These are phyloP conservation scores for Drosophila bocqueti DNA, from an alignment of 1,140 invertebrate species.

Conservation along the genomic window DNA sequence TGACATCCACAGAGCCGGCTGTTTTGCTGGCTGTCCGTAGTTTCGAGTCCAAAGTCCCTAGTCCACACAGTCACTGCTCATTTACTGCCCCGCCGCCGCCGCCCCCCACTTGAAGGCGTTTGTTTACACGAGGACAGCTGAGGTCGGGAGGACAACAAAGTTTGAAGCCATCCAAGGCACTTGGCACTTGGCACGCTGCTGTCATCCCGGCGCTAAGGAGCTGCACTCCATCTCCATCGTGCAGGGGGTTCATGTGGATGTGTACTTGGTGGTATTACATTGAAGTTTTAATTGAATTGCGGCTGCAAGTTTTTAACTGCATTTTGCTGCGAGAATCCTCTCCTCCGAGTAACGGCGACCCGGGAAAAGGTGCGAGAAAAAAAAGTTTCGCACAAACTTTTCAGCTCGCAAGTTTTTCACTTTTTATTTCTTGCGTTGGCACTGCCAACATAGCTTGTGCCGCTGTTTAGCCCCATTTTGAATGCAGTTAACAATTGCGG, in stretches of 20 bases:
- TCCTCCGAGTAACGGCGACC: not conserved
- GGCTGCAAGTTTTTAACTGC: slow-evolving; percentile 80
- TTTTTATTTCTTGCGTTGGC: slow-evolving; percentile 49
- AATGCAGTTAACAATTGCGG: slow-evolving; percentile 48
- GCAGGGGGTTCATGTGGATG: slow-evolving; percentile 14
- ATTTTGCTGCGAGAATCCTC: slow-evolving; percentile 45
- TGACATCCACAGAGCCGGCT: slow-evolving; percentile 20
- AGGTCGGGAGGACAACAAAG: slow-evolving; percentile 49
- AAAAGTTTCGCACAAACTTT: slow-evolving; percentile 56
- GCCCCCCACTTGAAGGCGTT: slow-evolving; percentile 32
- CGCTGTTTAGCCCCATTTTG: slow-evolving; percentile 21
- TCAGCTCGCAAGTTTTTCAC: slow-evolving; percentile 70
- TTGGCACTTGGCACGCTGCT: slow-evolving; percentile 50
- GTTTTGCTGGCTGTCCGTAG: slow-evolving; percentile 24
- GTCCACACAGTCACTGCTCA: slow-evolving; percentile 49
- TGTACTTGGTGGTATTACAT: slow-evolving; percentile 62
- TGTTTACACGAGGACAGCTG: slow-evolving; percentile 77
- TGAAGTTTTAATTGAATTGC: slow-evolving; percentile 84
- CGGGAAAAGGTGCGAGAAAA: slow-evolving; percentile 67
- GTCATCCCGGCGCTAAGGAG: slow-evolving; percentile 51
- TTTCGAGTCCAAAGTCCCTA: not conserved
- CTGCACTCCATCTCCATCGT: slow-evolving; percentile 16
- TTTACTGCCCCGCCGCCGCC: slow-evolving; percentile 30
- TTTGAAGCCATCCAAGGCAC: slow-evolving; percentile 51
- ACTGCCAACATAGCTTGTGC: slow-evolving; percentile 9